Evolutionary conservation across 2,113 vertebrate genomes (phyloP).

Genomic region (Rafetus swinhoei): DNA sequence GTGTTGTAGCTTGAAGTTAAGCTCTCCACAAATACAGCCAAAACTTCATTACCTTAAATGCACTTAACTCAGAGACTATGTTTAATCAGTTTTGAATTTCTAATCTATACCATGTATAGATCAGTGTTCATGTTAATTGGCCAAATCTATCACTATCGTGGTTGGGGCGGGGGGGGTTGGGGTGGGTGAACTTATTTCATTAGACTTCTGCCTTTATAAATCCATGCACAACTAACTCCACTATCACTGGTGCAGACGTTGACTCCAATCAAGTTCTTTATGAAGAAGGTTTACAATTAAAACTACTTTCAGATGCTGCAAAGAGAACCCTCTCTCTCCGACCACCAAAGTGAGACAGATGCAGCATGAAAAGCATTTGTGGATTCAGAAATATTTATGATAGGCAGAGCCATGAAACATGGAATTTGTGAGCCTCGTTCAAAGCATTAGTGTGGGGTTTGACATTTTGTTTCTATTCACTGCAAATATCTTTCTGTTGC

Average conservation of each 20-base stretch:
- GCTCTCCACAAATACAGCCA: constrained; percentile 19
- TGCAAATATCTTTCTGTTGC: constrained; percentile 52
- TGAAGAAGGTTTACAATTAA: constrained; percentile 51
- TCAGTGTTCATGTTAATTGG: constrained; percentile 38
- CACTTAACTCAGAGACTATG: neutral
- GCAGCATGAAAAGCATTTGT: constrained; percentile 53
- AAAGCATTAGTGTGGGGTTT: constrained; percentile 68
- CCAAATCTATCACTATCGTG: constrained; percentile 12
- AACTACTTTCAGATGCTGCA: constrained; percentile 51
- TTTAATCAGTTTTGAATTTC: constrained; percentile 43
- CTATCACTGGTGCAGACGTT: constrained; percentile 8
- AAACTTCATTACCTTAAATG: neutral
- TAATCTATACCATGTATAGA: constrained; percentile 16
- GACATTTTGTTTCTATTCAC: constrained; percentile 69
- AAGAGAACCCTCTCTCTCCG: constrained; percentile 1
- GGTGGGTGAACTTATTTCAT: neutral
- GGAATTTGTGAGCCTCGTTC: constrained; percentile 65
- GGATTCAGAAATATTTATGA: constrained; percentile 67
- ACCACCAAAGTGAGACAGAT: constrained; percentile 62
- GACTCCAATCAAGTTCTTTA: neutral
- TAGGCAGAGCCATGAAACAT: constrained; percentile 61
- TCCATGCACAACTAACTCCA: constrained; percentile 7
- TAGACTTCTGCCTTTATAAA: constrained; percentile 34
- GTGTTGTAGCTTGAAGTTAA: constrained; percentile 20
- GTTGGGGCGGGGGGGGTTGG: neutral